These are phyloP conservation scores for Melipona quadrifasciata DNA, from an alignment of 1,140 invertebrate species.

Conservation along the genomic window DNA sequence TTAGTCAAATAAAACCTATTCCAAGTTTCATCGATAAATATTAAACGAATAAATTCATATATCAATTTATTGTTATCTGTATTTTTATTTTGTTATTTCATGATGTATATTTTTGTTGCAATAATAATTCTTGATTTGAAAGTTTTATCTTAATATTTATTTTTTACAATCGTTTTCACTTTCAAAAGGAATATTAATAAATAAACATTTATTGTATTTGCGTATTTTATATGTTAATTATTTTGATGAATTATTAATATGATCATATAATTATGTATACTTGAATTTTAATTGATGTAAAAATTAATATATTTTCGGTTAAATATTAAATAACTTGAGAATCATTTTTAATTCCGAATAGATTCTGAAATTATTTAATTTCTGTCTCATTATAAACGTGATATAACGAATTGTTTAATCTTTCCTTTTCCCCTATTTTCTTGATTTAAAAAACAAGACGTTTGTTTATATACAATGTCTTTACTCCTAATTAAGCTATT, in stretches of 20 bases:
- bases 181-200: neutral
- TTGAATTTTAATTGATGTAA: neutral
- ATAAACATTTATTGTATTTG: neutral
- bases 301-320: neutral
- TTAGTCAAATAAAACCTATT: neutral
- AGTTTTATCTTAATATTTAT: neutral
- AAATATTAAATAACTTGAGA: neutral
- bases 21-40: neutral
- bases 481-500: conserved; percentile 18
- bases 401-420: too few relatives aligned
- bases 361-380: neutral
- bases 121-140: neutral
- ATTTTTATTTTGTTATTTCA: neutral
- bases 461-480: conserved; percentile 5
- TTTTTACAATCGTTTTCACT: neutral
- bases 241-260: neutral
- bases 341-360: neutral
- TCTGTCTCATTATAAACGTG: neutral
- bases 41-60: neutral
- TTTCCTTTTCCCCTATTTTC: neutral
- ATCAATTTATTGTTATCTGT: neutral
- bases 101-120: neutral
- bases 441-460: neutral
- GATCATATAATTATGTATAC: neutral
- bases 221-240: neutral